A percentile compares a stretch with the other conserved stretches of the same genome.
Conservation (phyloP, 2,797 vertebrate species). For the Selene dorsalis region DNA sequence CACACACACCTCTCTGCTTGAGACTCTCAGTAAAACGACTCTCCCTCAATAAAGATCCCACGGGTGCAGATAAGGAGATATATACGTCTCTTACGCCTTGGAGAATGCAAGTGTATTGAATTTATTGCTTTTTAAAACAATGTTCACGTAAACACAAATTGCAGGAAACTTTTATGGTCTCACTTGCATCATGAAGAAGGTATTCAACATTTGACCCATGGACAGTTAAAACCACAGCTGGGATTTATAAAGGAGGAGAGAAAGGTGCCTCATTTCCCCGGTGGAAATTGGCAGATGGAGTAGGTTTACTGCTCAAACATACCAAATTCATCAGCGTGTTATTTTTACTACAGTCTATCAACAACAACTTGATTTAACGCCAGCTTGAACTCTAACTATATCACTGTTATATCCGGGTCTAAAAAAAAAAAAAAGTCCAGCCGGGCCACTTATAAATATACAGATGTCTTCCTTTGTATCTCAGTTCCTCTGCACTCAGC, state of each 20-base stretch:
- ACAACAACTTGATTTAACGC: slow-evolving; percentile 68
- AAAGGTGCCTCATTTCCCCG: slow-evolving; percentile 73
- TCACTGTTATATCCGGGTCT: slow-evolving; percentile 54
- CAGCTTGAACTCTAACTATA: slow-evolving; percentile 68
- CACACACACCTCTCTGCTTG: neutral
- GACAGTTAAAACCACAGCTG: slow-evolving; percentile 82
- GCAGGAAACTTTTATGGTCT: slow-evolving; percentile 77
- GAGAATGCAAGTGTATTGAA: slow-evolving; percentile 41
- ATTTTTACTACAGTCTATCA: slow-evolving; percentile 70
- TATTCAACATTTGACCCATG: slow-evolving; percentile 77
- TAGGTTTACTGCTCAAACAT: slow-evolving; percentile 68
- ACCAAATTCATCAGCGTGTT: slow-evolving; percentile 66
- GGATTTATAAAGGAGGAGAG: slow-evolving; percentile 78
- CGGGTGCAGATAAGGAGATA: slow-evolving; percentile 39
- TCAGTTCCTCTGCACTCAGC: slow-evolving; percentile 40
- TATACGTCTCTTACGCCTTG: slow-evolving; percentile 24
- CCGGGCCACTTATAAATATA: slow-evolving; percentile 70
- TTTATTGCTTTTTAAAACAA: slow-evolving; percentile 74
- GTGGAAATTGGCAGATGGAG: slow-evolving; percentile 75
- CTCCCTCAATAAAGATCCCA: slow-evolving; percentile 21
- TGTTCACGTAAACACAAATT: slow-evolving; percentile 75
- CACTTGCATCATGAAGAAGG: slow-evolving; percentile 77
- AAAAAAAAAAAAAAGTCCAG: slow-evolving; percentile 28
- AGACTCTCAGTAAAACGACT: slow-evolving; percentile 29
- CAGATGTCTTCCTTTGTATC: slow-evolving; percentile 55